Percentiles rank a stretch among this genome's conserved stretches.
Evolutionary conservation across 2,797 vertebrate species (phyloP).

Genomic region (Enteromius anoplus): DNA sequence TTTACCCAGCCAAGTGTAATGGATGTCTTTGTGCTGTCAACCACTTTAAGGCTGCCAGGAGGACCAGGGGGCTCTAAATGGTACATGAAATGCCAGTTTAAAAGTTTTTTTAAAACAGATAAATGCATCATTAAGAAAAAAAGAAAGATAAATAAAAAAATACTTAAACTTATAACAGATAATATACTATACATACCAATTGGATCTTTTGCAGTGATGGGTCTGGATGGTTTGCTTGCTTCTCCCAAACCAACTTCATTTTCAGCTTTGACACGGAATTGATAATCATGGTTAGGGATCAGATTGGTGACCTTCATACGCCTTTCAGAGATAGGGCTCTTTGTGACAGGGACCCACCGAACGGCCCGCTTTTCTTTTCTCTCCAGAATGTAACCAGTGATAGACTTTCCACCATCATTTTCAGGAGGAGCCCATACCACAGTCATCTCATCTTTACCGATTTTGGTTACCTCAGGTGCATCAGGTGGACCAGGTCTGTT

Average conservation of each 20-base stretch:
- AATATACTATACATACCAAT: slow-evolving; percentile 83
- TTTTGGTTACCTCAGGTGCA: slow-evolving; percentile 92
- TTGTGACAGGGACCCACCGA: slow-evolving; percentile 95
- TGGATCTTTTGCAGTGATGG: slow-evolving; percentile 95
- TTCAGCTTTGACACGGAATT: slow-evolving; percentile 98
- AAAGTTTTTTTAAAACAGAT: slow-evolving; percentile 6
- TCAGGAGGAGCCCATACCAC: slow-evolving; percentile 98
- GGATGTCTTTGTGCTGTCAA: slow-evolving; percentile 92
- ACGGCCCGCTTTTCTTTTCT: slow-evolving; percentile 92
- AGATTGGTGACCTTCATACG: slow-evolving; percentile 94
- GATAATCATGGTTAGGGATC: slow-evolving; percentile 95
- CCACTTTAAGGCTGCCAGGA: slow-evolving; percentile 89
- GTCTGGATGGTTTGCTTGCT: slow-evolving; percentile 93
- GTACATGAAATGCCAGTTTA: slow-evolving; percentile 32
- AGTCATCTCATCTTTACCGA: slow-evolving; percentile 97
- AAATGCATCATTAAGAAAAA: slow-evolving; percentile 19
- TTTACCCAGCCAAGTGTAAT: slow-evolving; percentile 93
- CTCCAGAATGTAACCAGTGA: slow-evolving; percentile 97
- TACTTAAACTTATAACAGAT: neutral
- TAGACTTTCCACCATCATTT: slow-evolving; percentile 97
- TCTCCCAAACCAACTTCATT: slow-evolving; percentile 98
- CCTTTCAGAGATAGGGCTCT: slow-evolving; percentile 92
- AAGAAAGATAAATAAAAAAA: neutral
- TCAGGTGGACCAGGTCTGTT: slow-evolving; percentile 93
- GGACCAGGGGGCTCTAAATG: slow-evolving; percentile 94